Percentiles rank a stretch among this genome's conserved stretches.
Conservation (phyloP, 2,888 invertebrate species). For the Catocala nupta region DNA sequence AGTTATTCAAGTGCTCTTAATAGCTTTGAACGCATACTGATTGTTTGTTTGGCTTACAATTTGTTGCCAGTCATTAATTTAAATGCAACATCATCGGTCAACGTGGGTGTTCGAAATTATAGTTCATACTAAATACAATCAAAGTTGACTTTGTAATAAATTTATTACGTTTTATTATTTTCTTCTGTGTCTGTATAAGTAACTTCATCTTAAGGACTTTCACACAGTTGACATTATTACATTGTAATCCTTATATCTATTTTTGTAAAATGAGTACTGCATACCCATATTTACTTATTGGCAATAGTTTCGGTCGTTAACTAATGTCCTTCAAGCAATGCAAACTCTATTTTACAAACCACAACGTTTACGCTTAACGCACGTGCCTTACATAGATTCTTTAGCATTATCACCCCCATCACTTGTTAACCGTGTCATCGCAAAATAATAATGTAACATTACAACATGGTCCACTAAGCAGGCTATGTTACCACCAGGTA, state of each 20-base stretch:
- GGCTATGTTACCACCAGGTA: constrained; percentile 38
- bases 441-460: constrained; percentile 43
- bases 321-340: too few relatives aligned
- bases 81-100: neutral
- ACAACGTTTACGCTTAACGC: neutral
- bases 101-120: neutral
- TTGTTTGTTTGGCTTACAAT: constrained; percentile 1
- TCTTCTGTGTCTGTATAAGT: too few relatives aligned
- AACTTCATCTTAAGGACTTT: too few relatives aligned
- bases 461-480: constrained; percentile 41
- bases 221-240: too few relatives aligned
- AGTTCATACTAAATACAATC: too few relatives aligned
- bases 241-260: too few relatives aligned
- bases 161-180: too few relatives aligned
- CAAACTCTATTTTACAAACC: too few relatives aligned
- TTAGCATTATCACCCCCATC: neutral
- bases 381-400: constrained; percentile 1
- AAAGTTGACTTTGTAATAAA: too few relatives aligned
- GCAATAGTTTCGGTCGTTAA: too few relatives aligned
- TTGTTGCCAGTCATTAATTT: constrained; percentile 4
- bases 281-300: too few relatives aligned
- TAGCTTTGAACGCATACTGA: constrained; percentile 10
- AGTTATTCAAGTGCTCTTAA: constrained; percentile 15
- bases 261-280: too few relatives aligned
- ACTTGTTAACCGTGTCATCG: constrained; percentile 42